Evolutionary conservation across 2,888 invertebrate species (phyloP), one percentile per base, ranked within the genome.

Genomic region (Scaptomyza parva): DNA sequence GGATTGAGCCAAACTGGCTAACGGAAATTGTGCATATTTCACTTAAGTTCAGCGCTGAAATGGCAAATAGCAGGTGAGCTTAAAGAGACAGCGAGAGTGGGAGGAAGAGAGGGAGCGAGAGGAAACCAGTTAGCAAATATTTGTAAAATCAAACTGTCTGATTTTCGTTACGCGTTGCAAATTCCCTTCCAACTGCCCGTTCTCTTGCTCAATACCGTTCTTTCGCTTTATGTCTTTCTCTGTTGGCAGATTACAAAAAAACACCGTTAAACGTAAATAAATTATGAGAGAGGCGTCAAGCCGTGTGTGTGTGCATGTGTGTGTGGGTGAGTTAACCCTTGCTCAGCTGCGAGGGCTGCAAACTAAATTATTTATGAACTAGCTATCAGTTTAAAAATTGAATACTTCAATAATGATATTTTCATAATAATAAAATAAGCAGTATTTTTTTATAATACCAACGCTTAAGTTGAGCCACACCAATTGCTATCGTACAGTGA

Each of bases 1-100:
- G 11, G 59, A 43, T 40, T 20, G 2, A 30, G 48, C 43, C 37
- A 47, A 76, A 87, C 78, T 85, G 82, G 86, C 78, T 81, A 85
- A 66, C 88, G 81, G 82, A 81, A 85, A 85, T 85, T 85, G 70
- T 78, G 66, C 70, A 87, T 82, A 82, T 82, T 82, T 88, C 88
- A 82, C 83, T 87, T 78, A 85, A 67, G 70, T 72, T 88, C 70
- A 75, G 59, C 71, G 82, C 61, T 82, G 66, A 87, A 87, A 75
- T 78, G 78, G 71, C 82, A 81, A 77, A 69, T 76, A 72, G 80
- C 66, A 52, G 44, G 33, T 44, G 35, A 50, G 53, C 55, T 22
- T 59, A 65, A 48, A 63, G 72, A 41, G 58, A 65, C 43, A 54
- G 69, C 35, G 55, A 63, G 30, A 41, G 59, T 33, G 57, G 64